Base-by-base conservation (phyloP, 2,888 invertebrate genomes). In the Troides aeacus region DNA sequence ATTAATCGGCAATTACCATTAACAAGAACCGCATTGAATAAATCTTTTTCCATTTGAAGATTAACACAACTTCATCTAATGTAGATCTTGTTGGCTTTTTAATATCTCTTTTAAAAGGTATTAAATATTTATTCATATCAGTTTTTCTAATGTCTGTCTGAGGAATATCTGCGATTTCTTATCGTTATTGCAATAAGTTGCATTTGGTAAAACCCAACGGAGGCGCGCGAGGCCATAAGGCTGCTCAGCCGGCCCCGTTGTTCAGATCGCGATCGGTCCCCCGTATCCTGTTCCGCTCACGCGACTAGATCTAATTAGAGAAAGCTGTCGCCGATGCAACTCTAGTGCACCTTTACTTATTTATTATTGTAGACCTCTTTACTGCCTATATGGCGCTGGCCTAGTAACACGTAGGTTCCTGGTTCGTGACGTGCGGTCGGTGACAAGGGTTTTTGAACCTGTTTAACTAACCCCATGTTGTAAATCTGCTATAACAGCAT, bases 251-350 rank as follows among this genome's bases (percentile, higher is more conserved):
- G 30, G 15, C 60, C n/a, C 42, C 59, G 50, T 66, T 66, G 60
- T 23, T 30, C 66, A 46, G 50, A 66, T 46, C 60, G 66, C 50
- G 59, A 63, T 50, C 53, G 21, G 50, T 46, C 58, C 18, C 50
- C 39, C 50, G 21, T 50, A 68, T 68, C 64, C 68, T 64, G 39
- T 59, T 64, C 39, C 30, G 30, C 50, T 50, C 64, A 68, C 63
- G 64, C 64, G 63, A 68, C 60, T 6, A 39, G 50, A 61, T 21
- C 63, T 63, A 59, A 64, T 62, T 36, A 68, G 64, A 64, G 64
- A 68, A 62, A 68, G 30, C 60, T 2, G 53, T 10, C 10, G 7
- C 8, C 39, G 39, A 8, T 10, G 39, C 39, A 8, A 39, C 39
- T 39, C 39, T 39, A 39, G 39, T 39, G 7, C 39, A 39, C 10